Conservation (phyloP, 2,797 vertebrate genomes). For the Enteromius fasciolatus region DNA sequence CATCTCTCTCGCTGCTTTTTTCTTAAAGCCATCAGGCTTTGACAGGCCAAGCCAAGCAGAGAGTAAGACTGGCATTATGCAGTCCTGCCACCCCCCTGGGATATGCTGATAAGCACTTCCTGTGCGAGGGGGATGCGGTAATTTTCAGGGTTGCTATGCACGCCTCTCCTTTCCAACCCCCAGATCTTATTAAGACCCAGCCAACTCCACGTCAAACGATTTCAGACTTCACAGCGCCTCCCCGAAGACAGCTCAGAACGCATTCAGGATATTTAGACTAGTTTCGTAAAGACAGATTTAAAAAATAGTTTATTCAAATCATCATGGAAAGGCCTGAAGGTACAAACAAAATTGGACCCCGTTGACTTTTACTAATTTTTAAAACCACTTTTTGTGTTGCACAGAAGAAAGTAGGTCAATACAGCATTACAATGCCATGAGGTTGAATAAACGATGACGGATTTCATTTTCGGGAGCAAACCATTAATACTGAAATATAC, state of each 20-base stretch:
- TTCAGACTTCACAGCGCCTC: slow-evolving; percentile 36
- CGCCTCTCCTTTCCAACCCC: slow-evolving; percentile 38
- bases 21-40: slow-evolving; percentile 10
- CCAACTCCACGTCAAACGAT: slow-evolving; percentile 42
- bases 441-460: background rate
- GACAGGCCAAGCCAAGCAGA: slow-evolving; percentile 26
- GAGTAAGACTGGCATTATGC: slow-evolving; percentile 29
- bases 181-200: slow-evolving; percentile 52
- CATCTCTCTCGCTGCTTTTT: background rate
- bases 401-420: background rate
- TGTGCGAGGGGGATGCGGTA: slow-evolving; percentile 41
- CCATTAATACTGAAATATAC: background rate
- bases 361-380: no score
- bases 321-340: background rate
- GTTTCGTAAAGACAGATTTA: background rate
- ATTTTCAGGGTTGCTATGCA: slow-evolving; percentile 30
- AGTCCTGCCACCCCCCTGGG: slow-evolving; percentile 22
- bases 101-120: slow-evolving; percentile 55
- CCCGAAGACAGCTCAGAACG: background rate
- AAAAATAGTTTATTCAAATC: background rate
- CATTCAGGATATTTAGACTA: background rate
- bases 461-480: background rate
- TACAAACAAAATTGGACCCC: background rate
- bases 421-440: background rate
- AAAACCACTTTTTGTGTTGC: background rate